Conservation (phyloP, 2,888 invertebrate species). For the Perdita meconis region DNA sequence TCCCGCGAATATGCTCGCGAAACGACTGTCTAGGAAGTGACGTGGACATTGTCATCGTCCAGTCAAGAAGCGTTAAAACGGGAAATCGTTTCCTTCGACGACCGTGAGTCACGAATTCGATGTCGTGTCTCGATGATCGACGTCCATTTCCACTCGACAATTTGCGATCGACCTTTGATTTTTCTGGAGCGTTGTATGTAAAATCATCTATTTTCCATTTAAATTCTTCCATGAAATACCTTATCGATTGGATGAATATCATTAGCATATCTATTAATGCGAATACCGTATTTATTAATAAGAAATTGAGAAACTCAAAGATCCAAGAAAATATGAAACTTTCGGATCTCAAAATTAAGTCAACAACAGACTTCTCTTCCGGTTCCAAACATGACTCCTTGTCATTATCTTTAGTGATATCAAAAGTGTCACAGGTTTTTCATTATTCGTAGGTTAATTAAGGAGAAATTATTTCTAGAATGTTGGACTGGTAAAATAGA, state of each 20-base stretch:
- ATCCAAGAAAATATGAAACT: too few species aligned
- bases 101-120: neutral
- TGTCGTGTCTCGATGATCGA: constrained; percentile 13
- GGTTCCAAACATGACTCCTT: neutral
- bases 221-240: too few species aligned
- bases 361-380: too few species aligned
- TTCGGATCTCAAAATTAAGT: too few species aligned
- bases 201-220: too few species aligned
- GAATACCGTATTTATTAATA: too few species aligned
- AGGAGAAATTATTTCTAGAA: neutral
- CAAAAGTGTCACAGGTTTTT: neutral
- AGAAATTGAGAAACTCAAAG: too few species aligned
- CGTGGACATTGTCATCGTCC: constrained; percentile 43
- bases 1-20: constrained; percentile 51
- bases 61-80: constrained; percentile 52
- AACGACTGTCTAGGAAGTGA: constrained; percentile 64
- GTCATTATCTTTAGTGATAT: neutral
- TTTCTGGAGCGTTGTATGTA: too few species aligned
- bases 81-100: constrained; percentile 10
- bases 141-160: constrained; percentile 3
- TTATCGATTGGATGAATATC: too few species aligned
- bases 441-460: neutral
- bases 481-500: too few species aligned
- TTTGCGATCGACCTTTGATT: neutral
- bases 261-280: too few species aligned